A percentile compares a stretch with the other conserved stretches of the same genome.
phyloP scores from a whole-genome alignment of 2,113 vertebrate genomes.

The Eolophus roseicapilla region DNA sequence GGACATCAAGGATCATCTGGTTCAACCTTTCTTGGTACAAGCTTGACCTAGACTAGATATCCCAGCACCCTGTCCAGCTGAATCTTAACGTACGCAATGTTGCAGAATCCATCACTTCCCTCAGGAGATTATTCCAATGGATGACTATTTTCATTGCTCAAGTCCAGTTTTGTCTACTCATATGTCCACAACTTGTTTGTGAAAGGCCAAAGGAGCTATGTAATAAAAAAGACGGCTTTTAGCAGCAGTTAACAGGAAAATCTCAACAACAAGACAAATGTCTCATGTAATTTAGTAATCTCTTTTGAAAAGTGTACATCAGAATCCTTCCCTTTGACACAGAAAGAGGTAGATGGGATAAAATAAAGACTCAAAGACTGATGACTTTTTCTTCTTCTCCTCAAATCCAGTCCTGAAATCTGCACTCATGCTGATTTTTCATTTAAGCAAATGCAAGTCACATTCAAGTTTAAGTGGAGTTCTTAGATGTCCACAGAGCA shows the following conservation, averaged over 20 bases:
- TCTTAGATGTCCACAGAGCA: neutral
- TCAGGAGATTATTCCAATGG: neutral
- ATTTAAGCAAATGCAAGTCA: neutral
- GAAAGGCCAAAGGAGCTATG: neutral
- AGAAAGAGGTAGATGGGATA: neutral
- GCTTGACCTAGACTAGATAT: neutral
- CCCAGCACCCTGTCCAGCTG: neutral
- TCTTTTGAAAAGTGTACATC: neutral
- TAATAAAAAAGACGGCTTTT: neutral
- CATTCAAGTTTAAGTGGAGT: rapidly evolving
- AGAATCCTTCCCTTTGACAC: neutral
- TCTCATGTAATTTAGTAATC: neutral
- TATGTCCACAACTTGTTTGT: neutral
- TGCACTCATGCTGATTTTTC: neutral
- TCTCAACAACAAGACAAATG: neutral
- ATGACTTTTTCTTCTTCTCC: neutral
- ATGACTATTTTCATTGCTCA: neutral
- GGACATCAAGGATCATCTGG: neutral
- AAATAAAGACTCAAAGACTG: neutral
- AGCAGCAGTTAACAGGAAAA: neutral
- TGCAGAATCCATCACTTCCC: neutral
- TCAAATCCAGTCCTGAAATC: neutral
- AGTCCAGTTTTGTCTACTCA: neutral
- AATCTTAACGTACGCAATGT: neutral
- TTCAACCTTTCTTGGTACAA: neutral